Conservation (phyloP, 2,113 vertebrate species). For the Anthoscopus minutus region DNA sequence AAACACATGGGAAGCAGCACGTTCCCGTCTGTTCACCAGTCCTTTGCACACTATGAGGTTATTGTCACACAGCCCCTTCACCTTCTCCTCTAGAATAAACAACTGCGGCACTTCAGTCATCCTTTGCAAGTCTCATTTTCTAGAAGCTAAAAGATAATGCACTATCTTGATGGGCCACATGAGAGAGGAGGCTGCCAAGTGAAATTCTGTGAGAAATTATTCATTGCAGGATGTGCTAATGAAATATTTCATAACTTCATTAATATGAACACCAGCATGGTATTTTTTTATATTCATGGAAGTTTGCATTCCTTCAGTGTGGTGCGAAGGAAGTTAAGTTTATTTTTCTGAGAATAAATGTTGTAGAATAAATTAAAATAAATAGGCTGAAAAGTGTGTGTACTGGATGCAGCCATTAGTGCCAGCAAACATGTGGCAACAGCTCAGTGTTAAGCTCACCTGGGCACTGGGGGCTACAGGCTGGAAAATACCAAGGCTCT, state of each 20-base stretch:
- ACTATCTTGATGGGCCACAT: not conserved
- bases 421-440: not conserved
- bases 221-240: slow-evolving; percentile 24
- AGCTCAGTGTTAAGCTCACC: not conserved
- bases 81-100: not conserved
- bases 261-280: not conserved
- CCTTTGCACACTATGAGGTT: not conserved
- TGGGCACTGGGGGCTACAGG: not conserved
- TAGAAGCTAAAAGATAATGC: not conserved
- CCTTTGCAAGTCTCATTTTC: not conserved
- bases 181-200: not conserved
- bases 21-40: not conserved
- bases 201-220: slow-evolving; percentile 25
- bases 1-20: not conserved
- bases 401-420: not conserved
- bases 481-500: not conserved
- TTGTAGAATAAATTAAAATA: not conserved
- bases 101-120: not conserved
- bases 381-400: not conserved
- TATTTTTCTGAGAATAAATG: not conserved
- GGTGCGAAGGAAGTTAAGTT: not conserved
- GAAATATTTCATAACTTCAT: slow-evolving; percentile 20
- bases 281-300: not conserved
- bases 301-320: not conserved
- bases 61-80: not conserved